Evolutionary conservation across 2,888 invertebrate genomes (phyloP).

Genomic region (Antheraea assamensis): DNA sequence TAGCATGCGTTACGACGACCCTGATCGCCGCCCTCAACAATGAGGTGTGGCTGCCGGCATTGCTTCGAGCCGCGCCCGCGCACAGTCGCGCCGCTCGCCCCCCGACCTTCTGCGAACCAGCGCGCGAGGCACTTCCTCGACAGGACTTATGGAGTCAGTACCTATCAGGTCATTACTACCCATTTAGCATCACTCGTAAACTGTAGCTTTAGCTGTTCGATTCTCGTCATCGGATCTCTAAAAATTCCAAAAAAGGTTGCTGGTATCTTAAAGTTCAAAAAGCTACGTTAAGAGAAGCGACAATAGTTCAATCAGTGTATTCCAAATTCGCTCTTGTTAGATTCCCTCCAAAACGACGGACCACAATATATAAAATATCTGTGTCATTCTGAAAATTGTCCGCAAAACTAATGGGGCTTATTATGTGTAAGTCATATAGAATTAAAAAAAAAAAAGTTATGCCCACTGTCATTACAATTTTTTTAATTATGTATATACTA

Average conservation of each 20-base stretch:
- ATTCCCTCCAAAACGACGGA: no score
- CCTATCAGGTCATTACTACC: conserved; percentile 40
- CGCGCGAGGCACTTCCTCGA: conserved; percentile 28
- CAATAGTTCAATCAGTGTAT: no score
- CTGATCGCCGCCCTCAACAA: conserved; percentile 59
- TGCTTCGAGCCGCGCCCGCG: conserved; percentile 64
- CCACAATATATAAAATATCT: no score
- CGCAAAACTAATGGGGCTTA: no score
- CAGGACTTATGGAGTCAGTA: conserved; percentile 55
- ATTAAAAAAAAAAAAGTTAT: no score
- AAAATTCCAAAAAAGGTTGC: background rate
- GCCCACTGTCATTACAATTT: no score
- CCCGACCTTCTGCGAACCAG: conserved; percentile 28
- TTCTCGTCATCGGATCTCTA: background rate
- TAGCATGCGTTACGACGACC: conserved; percentile 68
- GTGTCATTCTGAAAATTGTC: no score
- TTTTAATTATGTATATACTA: no score
- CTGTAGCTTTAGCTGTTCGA: background rate
- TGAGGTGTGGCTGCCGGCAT: conserved; percentile 71
- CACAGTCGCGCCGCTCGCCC: conserved; percentile 47
- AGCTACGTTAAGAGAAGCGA: no score
- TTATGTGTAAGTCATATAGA: no score
- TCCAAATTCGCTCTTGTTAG: background rate
- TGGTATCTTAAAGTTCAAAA: background rate
- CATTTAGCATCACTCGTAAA: background rate